These are phyloP conservation scores for Neopelma chrysocephalum DNA, from an alignment of 2,797 vertebrate genomes.

Conservation along the genomic window DNA sequence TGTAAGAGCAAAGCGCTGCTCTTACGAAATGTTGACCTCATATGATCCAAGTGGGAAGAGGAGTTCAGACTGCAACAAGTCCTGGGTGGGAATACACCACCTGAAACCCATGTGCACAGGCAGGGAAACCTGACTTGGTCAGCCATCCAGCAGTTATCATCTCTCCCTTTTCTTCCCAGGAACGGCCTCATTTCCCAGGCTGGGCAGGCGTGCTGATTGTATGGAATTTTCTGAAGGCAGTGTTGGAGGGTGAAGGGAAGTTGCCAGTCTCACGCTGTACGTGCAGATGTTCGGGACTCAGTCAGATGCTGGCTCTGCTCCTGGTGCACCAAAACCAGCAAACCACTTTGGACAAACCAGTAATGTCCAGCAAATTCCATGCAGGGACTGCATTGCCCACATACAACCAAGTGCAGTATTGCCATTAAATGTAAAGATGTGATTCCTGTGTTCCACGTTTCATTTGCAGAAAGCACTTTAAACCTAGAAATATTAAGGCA, in stretches of 20 bases:
- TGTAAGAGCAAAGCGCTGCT: background rate
- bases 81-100: background rate
- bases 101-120: fast-evolving
- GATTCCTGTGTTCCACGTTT: background rate
- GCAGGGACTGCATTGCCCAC: background rate
- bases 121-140: background rate
- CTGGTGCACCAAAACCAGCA: background rate
- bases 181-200: background rate
- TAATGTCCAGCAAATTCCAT: background rate
- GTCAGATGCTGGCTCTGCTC: background rate
- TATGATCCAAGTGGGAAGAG: background rate
- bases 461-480: background rate
- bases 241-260: background rate
- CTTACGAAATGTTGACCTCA: background rate
- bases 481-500: background rate
- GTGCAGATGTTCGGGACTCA: background rate
- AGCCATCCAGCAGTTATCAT: background rate
- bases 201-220: background rate
- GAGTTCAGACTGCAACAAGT: background rate
- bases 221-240: background rate
- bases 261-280: background rate
- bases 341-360: background rate
- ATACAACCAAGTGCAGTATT: background rate
- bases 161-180: background rate
- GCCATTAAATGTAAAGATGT: background rate